Evolutionary conservation across 2,797 vertebrate genomes (phyloP).

Genomic region (Lepidocolaptes lacrymiger): DNA sequence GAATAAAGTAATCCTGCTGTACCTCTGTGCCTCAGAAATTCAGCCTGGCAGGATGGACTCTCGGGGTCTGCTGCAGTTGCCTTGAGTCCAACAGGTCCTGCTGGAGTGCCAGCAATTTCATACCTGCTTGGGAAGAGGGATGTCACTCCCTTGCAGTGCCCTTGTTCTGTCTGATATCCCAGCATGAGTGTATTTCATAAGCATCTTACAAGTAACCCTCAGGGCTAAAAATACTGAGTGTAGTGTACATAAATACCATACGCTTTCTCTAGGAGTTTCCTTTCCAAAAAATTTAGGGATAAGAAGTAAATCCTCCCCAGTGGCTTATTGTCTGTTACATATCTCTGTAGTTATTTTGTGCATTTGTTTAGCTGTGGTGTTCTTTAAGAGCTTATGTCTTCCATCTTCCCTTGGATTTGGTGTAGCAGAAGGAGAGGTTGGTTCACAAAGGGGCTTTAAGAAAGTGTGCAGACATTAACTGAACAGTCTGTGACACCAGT

Average conservation of each 20-base stretch:
- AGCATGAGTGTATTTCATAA: not conserved
- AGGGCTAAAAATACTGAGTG: slow-evolving; percentile 4
- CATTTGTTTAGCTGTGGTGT: not conserved
- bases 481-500: not conserved
- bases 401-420: not conserved
- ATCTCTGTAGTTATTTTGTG: not conserved
- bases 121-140: not conserved
- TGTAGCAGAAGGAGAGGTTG: not conserved
- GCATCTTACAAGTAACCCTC: not conserved
- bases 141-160: not conserved
- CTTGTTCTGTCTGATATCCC: not conserved
- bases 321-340: slow-evolving; percentile 9
- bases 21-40: not conserved
- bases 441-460: not conserved
- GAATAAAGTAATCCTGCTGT: not conserved
- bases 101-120: not conserved
- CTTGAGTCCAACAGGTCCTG: not conserved
- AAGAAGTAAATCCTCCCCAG: slow-evolving; percentile 25
- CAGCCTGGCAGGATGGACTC: not conserved
- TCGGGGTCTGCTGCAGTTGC: not conserved
- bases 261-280: not conserved
- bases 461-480: not conserved
- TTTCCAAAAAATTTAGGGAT: slow-evolving; percentile 12
- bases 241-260: slow-evolving; percentile 2
- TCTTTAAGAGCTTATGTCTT: not conserved